Percentiles rank a stretch among this genome's conserved stretches.
Evolutionary conservation across 1,140 invertebrate species (phyloP).

Genomic region (Brachionus asplanchnoidis): DNA sequence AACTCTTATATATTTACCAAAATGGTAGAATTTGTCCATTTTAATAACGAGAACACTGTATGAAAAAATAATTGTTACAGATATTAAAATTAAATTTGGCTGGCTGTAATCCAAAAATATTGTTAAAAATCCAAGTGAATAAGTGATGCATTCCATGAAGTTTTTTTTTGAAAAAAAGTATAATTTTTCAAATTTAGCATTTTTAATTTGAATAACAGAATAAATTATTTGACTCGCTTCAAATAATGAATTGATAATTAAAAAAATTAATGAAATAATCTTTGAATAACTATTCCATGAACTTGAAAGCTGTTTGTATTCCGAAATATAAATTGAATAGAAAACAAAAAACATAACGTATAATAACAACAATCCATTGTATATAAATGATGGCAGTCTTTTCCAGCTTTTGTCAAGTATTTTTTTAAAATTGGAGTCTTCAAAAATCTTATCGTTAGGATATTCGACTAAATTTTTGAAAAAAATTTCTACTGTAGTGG

Average conservation of each 20-base stretch:
- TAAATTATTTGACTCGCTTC: not conserved
- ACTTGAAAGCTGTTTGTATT: not conserved
- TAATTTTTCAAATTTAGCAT: not conserved
- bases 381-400: not conserved
- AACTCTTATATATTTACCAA: not conserved
- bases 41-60: not conserved
- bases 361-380: not conserved
- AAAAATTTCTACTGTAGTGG: too few relatives aligned
- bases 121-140: not conserved
- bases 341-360: not conserved
- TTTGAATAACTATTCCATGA: not conserved
- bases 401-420: not conserved
- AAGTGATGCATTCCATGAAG: not conserved
- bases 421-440: not conserved
- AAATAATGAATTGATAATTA: not conserved
- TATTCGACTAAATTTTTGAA: too few relatives aligned
- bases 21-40: not conserved
- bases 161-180: not conserved
- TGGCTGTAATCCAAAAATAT: not conserved
- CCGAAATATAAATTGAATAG: not conserved
- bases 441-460: too few relatives aligned
- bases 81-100: not conserved
- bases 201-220: not conserved
- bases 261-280: not conserved
- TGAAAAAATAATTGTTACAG: not conserved